Base-by-base conservation (phyloP, 2,797 vertebrate genomes). In the Paedocypris micromegethes region DNA sequence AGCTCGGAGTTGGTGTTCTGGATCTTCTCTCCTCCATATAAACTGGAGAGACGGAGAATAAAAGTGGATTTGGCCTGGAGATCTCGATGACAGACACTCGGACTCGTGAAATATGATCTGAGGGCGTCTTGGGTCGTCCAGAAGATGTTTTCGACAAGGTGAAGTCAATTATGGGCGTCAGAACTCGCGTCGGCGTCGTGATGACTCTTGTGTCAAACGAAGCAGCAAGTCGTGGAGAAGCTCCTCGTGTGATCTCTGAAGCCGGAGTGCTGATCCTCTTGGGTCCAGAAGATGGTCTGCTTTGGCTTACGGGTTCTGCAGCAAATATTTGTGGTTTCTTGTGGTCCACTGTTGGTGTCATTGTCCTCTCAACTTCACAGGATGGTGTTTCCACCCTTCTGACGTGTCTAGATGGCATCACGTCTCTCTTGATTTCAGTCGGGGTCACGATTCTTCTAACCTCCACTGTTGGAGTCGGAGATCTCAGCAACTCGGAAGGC, bases 41-140 rank as follows among this genome's bases (percentile, higher is more conserved):
- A 3, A 86, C 79, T 9, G 87, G 83, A 5, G 86, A 85, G 40
- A 90, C 84, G 1, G 86, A 84, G 83, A 89, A 90, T 78, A 90
- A 77, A n/a, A 88, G 84, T 74, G 88, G 88, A 74, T 90, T 89
- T 37, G 88, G 61, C 79, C 74, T 87, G 72, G 89, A 90, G 66
- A 90, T 73, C 81, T 90, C 88, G 83, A 87, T 85, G 42, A 86
- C 75, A 2, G 87, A 85, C 2, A 83, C 86, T 72, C 75, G 65
- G 41, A 81, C 75, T 7, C 85, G 82, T 45, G 58, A 66, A 5
- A 73, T 43, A 45, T 83, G 80, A 73, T 79, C 76, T 3, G 83
- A 83, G 1, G 90, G 89, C 47, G 88, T 88, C 75, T 73, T 88
- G 3, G 86, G 72, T 4, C 86, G 80, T 44, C 83, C 85, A 38